These are phyloP conservation scores for Reticulitermes lucifugus DNA, from an alignment of 2,888 invertebrate species.

Conservation along the genomic window DNA sequence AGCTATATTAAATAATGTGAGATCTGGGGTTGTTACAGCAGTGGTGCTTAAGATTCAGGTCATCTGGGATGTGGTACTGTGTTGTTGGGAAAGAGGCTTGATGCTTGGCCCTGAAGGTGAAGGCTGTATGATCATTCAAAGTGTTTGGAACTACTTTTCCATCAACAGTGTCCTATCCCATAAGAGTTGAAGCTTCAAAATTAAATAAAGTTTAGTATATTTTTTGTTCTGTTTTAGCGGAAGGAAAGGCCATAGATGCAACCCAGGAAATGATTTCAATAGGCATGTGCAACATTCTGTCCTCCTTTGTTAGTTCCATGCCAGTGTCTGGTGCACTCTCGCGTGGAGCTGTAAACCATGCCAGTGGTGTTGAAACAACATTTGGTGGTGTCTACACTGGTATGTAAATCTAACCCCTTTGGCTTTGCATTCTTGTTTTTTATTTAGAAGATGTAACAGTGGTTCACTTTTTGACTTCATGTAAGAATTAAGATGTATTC, in stretches of 20 bases:
- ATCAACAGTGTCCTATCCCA: too few species aligned
- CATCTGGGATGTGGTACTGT: too few species aligned
- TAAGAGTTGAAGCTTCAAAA: too few species aligned
- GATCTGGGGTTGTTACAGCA: too few species aligned
- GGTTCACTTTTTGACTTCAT: neutral
- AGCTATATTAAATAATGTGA: too few species aligned
- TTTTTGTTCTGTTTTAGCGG: constrained; percentile 62
- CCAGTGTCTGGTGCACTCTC: constrained; percentile 74
- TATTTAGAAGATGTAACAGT: neutral
- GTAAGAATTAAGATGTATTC: too few species aligned
- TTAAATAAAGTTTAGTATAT: neutral
- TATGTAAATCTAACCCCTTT: constrained; percentile 49
- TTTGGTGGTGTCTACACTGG: constrained; percentile 75
- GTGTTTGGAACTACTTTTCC: too few species aligned
- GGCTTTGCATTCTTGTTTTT: neutral
- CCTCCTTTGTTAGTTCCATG: constrained; percentile 76
- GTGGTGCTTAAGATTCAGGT: too few species aligned
- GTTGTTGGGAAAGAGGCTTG: too few species aligned
- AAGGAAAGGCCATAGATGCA: constrained; percentile 72
- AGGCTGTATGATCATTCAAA: too few species aligned
- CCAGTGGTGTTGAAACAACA: constrained; percentile 77
- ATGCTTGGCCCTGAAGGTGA: too few species aligned
- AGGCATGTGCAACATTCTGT: constrained; percentile 73
- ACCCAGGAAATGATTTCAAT: constrained; percentile 79
- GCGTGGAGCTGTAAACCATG: constrained; percentile 77